Evolutionary conservation across 2,113 vertebrate species (phyloP), one percentile per base, ranked within the genome.

Genomic region (Microcebus lehilahytsara): DNA sequence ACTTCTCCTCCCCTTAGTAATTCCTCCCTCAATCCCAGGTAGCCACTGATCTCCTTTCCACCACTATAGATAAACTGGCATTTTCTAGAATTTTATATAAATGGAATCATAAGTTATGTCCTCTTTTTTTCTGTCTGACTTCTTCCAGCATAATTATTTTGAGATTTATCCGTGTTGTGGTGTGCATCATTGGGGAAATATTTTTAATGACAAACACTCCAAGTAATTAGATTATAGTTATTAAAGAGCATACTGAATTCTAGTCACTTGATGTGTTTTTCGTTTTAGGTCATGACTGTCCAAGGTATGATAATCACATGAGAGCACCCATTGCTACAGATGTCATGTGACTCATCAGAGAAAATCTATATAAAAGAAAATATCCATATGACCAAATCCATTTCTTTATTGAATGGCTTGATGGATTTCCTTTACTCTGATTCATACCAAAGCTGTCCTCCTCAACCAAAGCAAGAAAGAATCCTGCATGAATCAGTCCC

Each of bases 391-490:
- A 84, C 83, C 83, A 86, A 64, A 32, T 77, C 64, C 72, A 90
- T 91, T 93, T 98, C 69, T 62, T 95, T 94, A 27, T 85, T 93
- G 72, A 95, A 98, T 98, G 96, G 96, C 96, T 97, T 97, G 94
- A 98, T 98, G 98, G 97, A 96, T 98, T 89, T 98, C 90, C 34
- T 62, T 88, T 81, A 42, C 51, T 93, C 49, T 96, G 58, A 94
- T 84, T 94, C 90, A 97, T 96, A 98, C 97, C 96, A 98, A 98
- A 98, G 93, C 84, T 85, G 56, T 97, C 93, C 72, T 97, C 93
- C 49, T 94, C 92, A 96, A 94, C 97, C 98, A 98, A 98, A 98
- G 98, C 97, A 95, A 92, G 62, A 97, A 96, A 97, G 80, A 93
- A 90, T 49, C 34, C 74, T 97, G 95, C 93, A 89, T 93, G 96